These are phyloP conservation scores for Falco concolor DNA, from an alignment of 2,797 vertebrate genomes.

Conservation along the genomic window DNA sequence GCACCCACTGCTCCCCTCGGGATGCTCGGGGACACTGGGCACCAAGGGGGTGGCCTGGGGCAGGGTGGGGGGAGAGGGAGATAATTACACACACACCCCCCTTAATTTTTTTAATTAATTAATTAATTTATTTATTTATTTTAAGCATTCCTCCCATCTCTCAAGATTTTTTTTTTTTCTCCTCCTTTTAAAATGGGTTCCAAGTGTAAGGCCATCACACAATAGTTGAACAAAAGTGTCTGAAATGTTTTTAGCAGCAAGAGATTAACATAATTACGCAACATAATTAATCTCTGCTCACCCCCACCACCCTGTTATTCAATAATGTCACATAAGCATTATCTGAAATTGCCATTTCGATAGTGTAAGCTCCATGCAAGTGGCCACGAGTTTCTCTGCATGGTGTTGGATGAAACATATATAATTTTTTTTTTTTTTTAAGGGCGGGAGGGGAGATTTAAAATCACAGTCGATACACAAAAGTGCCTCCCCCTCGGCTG, in stretches of 20 bases:
- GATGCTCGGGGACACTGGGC: not conserved
- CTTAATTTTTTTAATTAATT: not conserved
- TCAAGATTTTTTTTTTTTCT: not conserved
- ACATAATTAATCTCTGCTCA: not conserved
- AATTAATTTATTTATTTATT: not conserved
- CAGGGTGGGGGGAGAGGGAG: no score
- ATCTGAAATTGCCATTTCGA: not conserved
- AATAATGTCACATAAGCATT: not conserved
- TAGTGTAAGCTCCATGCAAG: rapidly evolving
- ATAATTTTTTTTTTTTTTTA: not conserved
- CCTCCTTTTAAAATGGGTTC: not conserved
- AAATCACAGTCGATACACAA: not conserved
- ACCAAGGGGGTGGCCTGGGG: not conserved
- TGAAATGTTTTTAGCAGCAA: not conserved
- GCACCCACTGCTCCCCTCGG: not conserved
- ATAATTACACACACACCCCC: not conserved
- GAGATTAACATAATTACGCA: conserved; percentile 3
- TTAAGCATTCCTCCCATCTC: not conserved
- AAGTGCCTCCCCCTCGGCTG: not conserved
- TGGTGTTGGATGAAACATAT: not conserved
- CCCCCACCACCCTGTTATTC: not conserved
- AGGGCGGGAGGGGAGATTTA: no score
- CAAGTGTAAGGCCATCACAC: not conserved
- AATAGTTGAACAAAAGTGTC: not conserved
- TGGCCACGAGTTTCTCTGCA: not conserved